phyloP scores from a whole-genome alignment of 37 sponge, comb jelly and placozoan genomes.

The Oscarella lobularis region DNA sequence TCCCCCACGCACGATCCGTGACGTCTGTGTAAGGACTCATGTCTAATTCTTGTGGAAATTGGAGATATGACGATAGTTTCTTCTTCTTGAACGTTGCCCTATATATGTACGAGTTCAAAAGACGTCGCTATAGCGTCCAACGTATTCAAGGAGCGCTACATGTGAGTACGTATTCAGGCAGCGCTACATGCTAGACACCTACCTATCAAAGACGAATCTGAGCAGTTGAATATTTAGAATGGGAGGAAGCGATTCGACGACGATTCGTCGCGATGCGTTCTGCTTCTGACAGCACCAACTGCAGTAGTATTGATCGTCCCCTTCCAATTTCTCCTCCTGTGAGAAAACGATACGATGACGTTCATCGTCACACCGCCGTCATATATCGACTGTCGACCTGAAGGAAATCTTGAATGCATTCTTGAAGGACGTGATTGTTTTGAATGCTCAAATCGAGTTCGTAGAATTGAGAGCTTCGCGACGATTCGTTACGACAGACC shows the following conservation, averaged over 20 bases:
- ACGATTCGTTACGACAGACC: constrained; percentile 1
- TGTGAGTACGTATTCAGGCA: too few relatives aligned
- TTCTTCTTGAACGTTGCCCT: constrained; percentile 8
- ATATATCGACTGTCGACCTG: constrained; percentile 9
- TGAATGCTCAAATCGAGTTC: constrained; percentile 28
- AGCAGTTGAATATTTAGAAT: constrained; percentile 25
- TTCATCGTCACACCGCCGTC: background rate
- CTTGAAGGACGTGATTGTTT: constrained; percentile 3
- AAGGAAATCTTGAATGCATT: constrained; percentile 26
- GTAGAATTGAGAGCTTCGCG: background rate
- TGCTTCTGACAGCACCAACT: constrained; percentile 13
- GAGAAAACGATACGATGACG: background rate
- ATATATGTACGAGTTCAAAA: background rate
- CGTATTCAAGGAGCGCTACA: too few relatives aligned
- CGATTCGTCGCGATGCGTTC: constrained; percentile 23
- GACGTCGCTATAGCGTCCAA: too few relatives aligned
- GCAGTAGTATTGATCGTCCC: constrained; percentile 36
- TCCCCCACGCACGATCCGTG: background rate
- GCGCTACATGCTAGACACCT: too few relatives aligned
- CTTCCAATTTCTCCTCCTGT: constrained; percentile 30
- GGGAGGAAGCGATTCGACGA: constrained; percentile 16
- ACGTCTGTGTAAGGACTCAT: background rate
- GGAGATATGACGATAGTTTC: constrained; percentile 2
- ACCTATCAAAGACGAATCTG: constrained; percentile 42
- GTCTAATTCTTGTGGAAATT: constrained; percentile 16